Base-by-base conservation (phyloP, 2,888 invertebrate species). In the Abrostola triplasia region DNA sequence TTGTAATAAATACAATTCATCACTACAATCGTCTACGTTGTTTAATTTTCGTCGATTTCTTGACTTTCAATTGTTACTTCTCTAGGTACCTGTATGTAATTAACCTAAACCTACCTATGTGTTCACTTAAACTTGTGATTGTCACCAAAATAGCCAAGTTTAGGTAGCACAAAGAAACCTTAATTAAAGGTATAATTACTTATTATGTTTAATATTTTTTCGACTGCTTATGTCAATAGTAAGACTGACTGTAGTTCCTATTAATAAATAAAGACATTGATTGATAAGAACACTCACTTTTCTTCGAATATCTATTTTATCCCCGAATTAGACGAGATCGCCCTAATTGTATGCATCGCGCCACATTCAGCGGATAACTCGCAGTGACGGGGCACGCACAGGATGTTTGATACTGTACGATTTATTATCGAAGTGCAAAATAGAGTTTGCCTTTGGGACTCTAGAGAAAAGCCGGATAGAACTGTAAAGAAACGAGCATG, bases 121-220 rank as follows among this genome's bases (percentile, higher is more conserved):
- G 42, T 55, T 41, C 42, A 40, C 55, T 55, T 55, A 42, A 44
- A 36, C 36, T 9, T 42, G 53, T 63, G 63, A 52, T 58, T 58
- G 58, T 58, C 63, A 50, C 57, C 37, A 36, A 63, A 63, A 58
- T 64, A 53, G 44, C 52, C 52, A 64, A 64, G 59, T 64, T 53
- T 54, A 49, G 47, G 52, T 48, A 53, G 13, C 52, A 53, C 41
- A 49, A 64, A 59, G 48, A 59, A 53, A 13, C 54, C 41, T 41
- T 49, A 51, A 52, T 59, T 59, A 59, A 53, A 51, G 38, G 52
- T 47, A 40, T 51, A 55, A 36, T 55, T 54, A 50, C 50, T 50
- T 57, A 38, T 52, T 59, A 11, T 47, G 10, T 37, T 10, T 50
- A 49, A 50, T 49, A 49, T 49, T 49, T 61, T 47, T 36, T 54